phyloP scores from a whole-genome alignment of 1,140 invertebrate genomes.

The Marisa cornuarietis region DNA sequence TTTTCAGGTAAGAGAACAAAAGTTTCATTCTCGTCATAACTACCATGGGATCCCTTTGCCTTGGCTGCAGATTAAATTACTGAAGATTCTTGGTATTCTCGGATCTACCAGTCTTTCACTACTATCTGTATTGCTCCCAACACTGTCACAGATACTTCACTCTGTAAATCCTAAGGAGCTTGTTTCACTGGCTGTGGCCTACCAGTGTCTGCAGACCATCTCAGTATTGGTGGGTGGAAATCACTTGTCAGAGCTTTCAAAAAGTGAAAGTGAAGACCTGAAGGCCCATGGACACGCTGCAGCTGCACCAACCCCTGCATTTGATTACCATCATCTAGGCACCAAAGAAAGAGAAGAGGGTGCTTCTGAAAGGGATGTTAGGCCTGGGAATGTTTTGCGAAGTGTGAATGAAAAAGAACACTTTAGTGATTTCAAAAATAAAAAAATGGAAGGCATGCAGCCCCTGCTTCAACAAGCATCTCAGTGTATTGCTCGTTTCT shows the following conservation, averaged over 20 bases:
- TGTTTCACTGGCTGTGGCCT: constrained; percentile 45
- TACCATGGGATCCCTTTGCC: constrained; percentile 60
- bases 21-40: constrained; percentile 51
- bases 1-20: constrained; percentile 7
- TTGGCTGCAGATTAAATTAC: constrained; percentile 59
- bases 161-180: constrained; percentile 42
- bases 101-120: constrained; percentile 38
- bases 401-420: background rate
- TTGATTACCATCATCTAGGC: background rate
- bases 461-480: constrained; percentile 30
- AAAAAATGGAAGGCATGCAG: background rate
- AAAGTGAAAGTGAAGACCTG: background rate
- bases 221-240: constrained; percentile 5
- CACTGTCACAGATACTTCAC: constrained; percentile 45
- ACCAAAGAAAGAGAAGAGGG: background rate
- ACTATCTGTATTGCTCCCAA: constrained; percentile 37
- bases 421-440: background rate
- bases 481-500: constrained; percentile 33
- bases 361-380: background rate
- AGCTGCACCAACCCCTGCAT: background rate
- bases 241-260: background rate
- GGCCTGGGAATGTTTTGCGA: background rate
- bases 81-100: constrained; percentile 48
- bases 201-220: constrained; percentile 52
- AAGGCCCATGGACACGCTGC: background rate